Conservation (phyloP, 1,140 invertebrate species). For the Papilio glaucus region DNA sequence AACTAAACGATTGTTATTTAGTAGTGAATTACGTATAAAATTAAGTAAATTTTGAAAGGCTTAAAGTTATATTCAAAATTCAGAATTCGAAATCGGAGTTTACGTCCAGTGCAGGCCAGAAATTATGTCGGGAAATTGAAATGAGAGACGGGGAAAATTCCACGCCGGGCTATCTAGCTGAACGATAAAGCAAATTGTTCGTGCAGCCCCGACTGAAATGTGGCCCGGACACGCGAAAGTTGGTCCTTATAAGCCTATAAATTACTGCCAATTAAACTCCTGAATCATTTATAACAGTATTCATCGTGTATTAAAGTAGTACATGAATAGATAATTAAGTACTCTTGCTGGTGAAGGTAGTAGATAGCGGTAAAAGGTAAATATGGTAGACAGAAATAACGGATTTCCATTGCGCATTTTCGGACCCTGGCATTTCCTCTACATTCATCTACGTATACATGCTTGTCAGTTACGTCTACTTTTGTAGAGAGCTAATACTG, state of each 20-base stretch:
- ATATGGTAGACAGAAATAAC: no score
- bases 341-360: no score
- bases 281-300: background rate
- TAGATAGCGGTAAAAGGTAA: no score
- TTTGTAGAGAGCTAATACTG: no score
- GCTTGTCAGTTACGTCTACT: no score
- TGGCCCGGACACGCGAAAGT: slow-evolving; percentile 45
- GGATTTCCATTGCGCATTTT: no score
- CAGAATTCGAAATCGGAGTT: background rate
- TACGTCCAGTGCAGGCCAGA: slow-evolving; percentile 29
- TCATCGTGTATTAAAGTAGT: background rate
- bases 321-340: background rate
- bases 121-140: slow-evolving; percentile 41
- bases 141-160: slow-evolving; percentile 47
- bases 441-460: no score
- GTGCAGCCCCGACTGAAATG: slow-evolving; percentile 41
- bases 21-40: background rate
- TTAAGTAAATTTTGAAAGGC: background rate
- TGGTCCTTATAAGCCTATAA: slow-evolving; percentile 32
- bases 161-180: slow-evolving; percentile 47
- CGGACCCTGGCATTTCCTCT: no score
- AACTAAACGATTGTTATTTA: background rate
- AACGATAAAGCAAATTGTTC: slow-evolving; percentile 58
- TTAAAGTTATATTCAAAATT: slow-evolving; percentile 11
- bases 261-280: background rate